These are phyloP conservation scores for Syncerus caffer DNA, from an alignment of 2,797 vertebrate species.

Conservation along the genomic window DNA sequence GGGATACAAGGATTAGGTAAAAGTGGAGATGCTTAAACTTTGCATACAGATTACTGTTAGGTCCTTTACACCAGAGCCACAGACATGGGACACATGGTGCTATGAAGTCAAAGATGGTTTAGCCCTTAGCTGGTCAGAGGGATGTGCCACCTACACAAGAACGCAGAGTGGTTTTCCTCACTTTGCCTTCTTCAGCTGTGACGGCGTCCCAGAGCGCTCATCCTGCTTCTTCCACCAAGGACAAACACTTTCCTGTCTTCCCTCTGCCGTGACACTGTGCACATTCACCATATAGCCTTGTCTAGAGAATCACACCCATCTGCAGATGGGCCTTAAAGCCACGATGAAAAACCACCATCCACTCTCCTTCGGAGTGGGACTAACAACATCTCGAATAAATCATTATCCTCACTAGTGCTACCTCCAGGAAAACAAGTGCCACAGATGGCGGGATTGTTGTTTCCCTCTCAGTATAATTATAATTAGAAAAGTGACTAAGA, in stretches of 20 bases:
- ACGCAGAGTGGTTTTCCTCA: neutral
- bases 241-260: neutral
- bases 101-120: neutral
- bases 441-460: neutral
- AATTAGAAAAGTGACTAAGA: constrained; percentile 59
- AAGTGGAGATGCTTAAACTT: neutral
- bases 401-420: constrained; percentile 29
- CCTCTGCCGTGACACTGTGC: neutral
- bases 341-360: constrained; percentile 26
- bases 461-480: constrained; percentile 43
- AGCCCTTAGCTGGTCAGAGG: neutral
- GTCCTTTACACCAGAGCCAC: neutral
- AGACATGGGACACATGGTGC: fast-evolving
- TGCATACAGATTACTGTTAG: fast-evolving
- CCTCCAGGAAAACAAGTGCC: constrained; percentile 39
- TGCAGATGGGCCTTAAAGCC: constrained; percentile 35
- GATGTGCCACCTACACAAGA: neutral
- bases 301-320: constrained; percentile 26
- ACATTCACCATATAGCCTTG: neutral
- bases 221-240: neutral
- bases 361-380: neutral
- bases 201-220: neutral
- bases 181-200: neutral
- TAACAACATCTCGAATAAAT: constrained; percentile 14
- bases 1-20: neutral